Evolutionary conservation across 2,888 invertebrate genomes (phyloP).

Genomic region (Heteromurus nitidus): DNA sequence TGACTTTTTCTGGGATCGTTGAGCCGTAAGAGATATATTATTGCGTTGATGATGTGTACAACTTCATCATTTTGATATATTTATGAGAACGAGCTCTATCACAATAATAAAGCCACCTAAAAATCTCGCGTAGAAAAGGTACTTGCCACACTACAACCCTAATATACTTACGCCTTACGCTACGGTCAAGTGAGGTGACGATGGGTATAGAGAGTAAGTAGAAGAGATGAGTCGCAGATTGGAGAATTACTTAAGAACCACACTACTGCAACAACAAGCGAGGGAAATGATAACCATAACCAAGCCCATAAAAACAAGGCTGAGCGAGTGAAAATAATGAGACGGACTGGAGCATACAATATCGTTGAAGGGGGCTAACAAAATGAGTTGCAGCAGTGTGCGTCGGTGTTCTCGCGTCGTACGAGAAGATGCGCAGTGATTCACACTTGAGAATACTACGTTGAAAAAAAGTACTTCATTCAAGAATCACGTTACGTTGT

Average conservation of each 20-base stretch:
- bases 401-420: neutral
- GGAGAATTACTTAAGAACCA: neutral
- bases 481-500: constrained; percentile 2
- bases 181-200: neutral
- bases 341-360: constrained; percentile 10
- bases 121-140: too few relatives aligned
- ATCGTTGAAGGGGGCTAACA: neutral
- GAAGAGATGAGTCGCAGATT: neutral
- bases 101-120: too few relatives aligned
- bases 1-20: constrained; percentile 56
- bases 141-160: too few relatives aligned
- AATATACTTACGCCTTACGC: too few relatives aligned
- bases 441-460: neutral
- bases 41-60: neutral
- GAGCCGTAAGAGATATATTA: constrained; percentile 37
- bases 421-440: neutral
- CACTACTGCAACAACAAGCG: constrained; percentile 5
- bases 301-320: neutral
- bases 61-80: too few relatives aligned
- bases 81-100: too few relatives aligned
- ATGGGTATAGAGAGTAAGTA: neutral
- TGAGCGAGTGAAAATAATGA: constrained; percentile 2
- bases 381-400: neutral
- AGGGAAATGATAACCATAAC: constrained; percentile 5
- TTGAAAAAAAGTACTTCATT: neutral